Evolutionary conservation across 2,797 vertebrate genomes (phyloP), one percentile per base, ranked within the genome.

Genomic region (Diglossa cyanea): DNA sequence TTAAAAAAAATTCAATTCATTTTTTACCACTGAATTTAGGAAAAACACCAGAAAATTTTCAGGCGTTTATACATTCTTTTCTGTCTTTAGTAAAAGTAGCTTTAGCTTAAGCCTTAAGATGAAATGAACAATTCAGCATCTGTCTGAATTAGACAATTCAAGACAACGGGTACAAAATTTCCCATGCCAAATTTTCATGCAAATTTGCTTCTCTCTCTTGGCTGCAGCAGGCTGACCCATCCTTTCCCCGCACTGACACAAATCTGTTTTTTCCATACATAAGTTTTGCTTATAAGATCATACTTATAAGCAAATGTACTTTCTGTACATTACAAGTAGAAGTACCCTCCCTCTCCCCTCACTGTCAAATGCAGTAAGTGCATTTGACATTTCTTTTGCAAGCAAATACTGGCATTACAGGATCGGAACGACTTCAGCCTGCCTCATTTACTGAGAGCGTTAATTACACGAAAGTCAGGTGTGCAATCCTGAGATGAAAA

Each of bases 181-280:
- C 26, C 40, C 39, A 24, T 3, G 70, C 21, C 45, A 16, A 28
- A 48, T 76, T 50, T 17, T 31, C 40, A 11, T 4, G 25, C 6
- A 30, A 19, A 6, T 54, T 23, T 33, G 9, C 17, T 53, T 44
- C 9, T 53, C 11, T 48, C n/a, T 39, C 35, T 68, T 65, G 10
- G 44, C 16, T 17, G 37, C 70, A 7, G 18, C 16, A 19, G 2
- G 13, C 12, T 2, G 17, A 24, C 4, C 19, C 60, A 13, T 4
- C 17, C 44, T 45, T 35, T 40, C 7, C 20, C 72, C 10, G 17
- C 24, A 3, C 0, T 10, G 55, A 5, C 44, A 82, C 37, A 30
- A 62, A 70, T 17, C 26, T 16, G 1, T n/a, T 58, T 51, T 28
- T 37, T 16, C 10, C 57, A 1, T 3, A 6, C 6, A 0, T 1